Percentiles rank a stretch among this genome's conserved stretches.
phyloP scores from a whole-genome alignment of 2,113 vertebrate genomes.

The Rhabdornis inornatus region DNA sequence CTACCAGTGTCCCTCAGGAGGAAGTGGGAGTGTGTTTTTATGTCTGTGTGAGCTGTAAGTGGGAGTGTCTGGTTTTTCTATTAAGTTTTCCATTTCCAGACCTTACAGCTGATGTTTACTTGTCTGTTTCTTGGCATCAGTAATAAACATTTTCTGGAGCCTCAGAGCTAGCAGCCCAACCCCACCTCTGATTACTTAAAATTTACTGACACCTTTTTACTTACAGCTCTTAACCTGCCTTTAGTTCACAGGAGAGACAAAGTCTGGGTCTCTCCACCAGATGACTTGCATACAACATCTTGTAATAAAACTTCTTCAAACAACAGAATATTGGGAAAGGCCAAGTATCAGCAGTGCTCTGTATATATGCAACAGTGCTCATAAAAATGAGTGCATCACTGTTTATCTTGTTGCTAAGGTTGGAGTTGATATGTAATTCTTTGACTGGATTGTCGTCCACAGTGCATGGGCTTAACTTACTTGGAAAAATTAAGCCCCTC shows the following conservation, averaged over 20 bases:
- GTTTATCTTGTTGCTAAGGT: not conserved
- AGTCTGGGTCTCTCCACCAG: not conserved
- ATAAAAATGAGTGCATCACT: not conserved
- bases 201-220: not conserved
- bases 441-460: not conserved
- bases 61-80: not conserved
- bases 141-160: not conserved
- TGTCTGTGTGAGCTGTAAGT: not conserved
- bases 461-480: not conserved
- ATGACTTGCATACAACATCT: not conserved
- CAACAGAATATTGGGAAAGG: not conserved
- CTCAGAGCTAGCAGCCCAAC: not conserved
- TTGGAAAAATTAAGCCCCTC: not conserved
- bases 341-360: not conserved
- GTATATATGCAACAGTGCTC: not conserved
- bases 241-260: not conserved
- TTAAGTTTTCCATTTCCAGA: not conserved
- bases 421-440: not conserved
- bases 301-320: constrained; percentile 31
- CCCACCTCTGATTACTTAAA: not conserved
- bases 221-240: not conserved
- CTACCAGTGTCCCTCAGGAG: not conserved
- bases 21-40: not conserved
- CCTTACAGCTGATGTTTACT: not conserved
- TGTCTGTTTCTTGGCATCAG: not conserved